phyloP scores from a whole-genome alignment of 2,113 vertebrate genomes.

The Sebastes fasciatus region DNA sequence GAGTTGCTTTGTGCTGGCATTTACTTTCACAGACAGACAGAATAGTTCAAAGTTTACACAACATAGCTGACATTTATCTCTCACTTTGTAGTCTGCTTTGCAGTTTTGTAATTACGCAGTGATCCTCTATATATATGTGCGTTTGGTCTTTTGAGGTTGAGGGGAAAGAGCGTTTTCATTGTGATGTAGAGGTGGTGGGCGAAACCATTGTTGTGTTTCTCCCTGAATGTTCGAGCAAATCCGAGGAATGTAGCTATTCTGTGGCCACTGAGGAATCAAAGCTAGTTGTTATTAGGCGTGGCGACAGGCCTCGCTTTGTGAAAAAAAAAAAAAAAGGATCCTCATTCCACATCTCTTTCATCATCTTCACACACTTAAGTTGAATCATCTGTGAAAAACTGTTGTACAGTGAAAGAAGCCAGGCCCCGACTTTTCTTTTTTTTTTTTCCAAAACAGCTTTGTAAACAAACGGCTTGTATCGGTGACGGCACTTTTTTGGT shows the following conservation, averaged over 20 bases:
- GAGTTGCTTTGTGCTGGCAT: constrained; percentile 21
- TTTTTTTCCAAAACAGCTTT: constrained; percentile 48
- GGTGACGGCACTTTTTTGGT: constrained; percentile 49
- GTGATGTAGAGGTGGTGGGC: constrained; percentile 34
- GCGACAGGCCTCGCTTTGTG: constrained; percentile 36
- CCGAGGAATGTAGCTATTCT: constrained; percentile 68
- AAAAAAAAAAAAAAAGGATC: constrained; percentile 24
- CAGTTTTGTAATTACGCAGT: constrained; percentile 44
- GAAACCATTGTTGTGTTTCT: constrained; percentile 60
- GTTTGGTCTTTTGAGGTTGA: constrained; percentile 37
- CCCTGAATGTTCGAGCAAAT: constrained; percentile 68
- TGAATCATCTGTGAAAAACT: constrained; percentile 42
- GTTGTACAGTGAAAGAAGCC: constrained; percentile 51
- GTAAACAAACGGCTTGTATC: constrained; percentile 60
- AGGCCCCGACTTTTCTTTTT: neutral
- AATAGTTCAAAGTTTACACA: constrained; percentile 50
- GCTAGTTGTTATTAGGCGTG: constrained; percentile 45
- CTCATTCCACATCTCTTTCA: constrained; percentile 62
- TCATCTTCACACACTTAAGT: constrained; percentile 53
- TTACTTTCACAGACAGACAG: constrained; percentile 12
- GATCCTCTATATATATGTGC: constrained; percentile 11
- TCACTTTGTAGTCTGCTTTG: constrained; percentile 50
- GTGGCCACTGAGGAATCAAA: constrained; percentile 55
- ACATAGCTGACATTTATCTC: constrained; percentile 26
- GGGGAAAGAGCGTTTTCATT: constrained; percentile 39